Evolutionary conservation across 2,797 vertebrate species (phyloP), one percentile per base, ranked within the genome.

Genomic region (Prunella strophiata): DNA sequence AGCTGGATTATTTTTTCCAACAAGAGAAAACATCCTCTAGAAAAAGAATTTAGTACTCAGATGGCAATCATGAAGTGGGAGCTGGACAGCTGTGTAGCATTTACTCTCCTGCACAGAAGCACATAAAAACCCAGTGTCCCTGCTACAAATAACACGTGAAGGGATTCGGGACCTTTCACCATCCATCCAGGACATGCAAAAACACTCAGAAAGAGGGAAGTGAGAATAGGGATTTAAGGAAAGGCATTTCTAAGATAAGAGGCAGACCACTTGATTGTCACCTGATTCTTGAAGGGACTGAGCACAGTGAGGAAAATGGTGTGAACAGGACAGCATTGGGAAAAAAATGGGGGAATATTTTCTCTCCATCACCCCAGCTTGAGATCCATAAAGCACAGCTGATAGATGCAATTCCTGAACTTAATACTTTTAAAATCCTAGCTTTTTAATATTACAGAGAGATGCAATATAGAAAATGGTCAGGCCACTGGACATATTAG

Each of bases 1-100:
- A 84, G 93, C 91, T 85, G 91, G 72, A 78, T 76, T 51, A 42
- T 29, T 88, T 94, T 88, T 84, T 63, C 67, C 58, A 92, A 48
- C 15, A 47, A 47, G 20, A 93, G 83, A 89, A 96, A 96, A 85
- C 50, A 91, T 57, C 57, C 78, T 67, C 72, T 38, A 79, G 74
- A 68, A 65, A 78, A 92, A 76, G 22, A 85, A 77, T 40, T 54
- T 13, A 21, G 34, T 16, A 54, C 43, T 89, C 67, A 59, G 88
- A 78, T 43, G 52, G 61, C 8, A 67, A 43, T 23, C 40, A 19
- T 2, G 43, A 59, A 15, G 5, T 65, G 43, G 47, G 59, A 57
- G 48, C 76, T 47, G n/a, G 72, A 57, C 62, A 83, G 79, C 38
- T 78, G 58, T 22, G 52, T 6, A 19, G 45, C 67, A 47, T 52